Conservation (phyloP, 2,888 invertebrate species). For the Cerceris rybyensis region DNA sequence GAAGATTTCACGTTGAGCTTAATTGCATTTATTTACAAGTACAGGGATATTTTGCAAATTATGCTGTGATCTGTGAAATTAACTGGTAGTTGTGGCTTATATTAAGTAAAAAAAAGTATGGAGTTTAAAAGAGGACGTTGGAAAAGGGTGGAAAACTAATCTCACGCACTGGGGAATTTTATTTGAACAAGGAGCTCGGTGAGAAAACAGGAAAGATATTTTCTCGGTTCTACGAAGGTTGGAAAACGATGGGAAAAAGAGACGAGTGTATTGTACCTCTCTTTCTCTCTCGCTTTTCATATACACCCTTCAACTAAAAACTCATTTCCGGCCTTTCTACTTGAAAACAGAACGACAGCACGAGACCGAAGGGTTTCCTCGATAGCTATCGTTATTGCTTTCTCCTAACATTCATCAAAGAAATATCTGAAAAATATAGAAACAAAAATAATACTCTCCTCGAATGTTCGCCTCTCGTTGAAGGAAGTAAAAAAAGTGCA, state of each 20-base stretch:
- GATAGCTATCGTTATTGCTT: slow-evolving; percentile 23
- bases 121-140: no score
- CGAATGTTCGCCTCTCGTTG: no score
- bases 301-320: slow-evolving; percentile 26
- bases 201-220: background rate
- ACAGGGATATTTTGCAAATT: no score
- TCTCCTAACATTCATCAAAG: background rate
- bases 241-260: background rate
- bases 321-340: slow-evolving; percentile 33
- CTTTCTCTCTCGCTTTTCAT: slow-evolving; percentile 4
- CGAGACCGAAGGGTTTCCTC: slow-evolving; percentile 28
- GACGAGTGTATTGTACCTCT: background rate
- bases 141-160: no score
- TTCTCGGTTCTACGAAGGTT: slow-evolving; percentile 5
- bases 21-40: no score
- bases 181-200: background rate
- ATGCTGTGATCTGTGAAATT: no score
- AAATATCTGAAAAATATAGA: slow-evolving; percentile 4
- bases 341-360: slow-evolving; percentile 7
- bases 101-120: no score
- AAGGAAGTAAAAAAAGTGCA: no score
- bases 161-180: background rate
- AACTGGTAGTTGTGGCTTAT: no score
- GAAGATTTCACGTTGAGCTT: no score
- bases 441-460: no score